Conservation (phyloP, 2,888 invertebrate species). For the Beris chalybata region DNA sequence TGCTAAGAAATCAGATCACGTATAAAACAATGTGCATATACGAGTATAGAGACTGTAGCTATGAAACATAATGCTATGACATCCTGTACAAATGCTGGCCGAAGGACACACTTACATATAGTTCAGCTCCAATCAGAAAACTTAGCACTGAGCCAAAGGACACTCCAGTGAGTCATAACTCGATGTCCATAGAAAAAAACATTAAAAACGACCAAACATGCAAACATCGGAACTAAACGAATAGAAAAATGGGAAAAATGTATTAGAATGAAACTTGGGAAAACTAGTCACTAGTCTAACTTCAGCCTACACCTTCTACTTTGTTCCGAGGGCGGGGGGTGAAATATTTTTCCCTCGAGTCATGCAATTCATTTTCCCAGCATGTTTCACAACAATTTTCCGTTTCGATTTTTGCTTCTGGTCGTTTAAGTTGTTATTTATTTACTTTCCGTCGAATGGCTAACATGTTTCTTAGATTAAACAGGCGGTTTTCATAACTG, state of each 20-base stretch:
- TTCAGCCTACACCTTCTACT: too few relatives aligned
- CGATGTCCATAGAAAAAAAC: constrained; percentile 3
- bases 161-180: constrained; percentile 11
- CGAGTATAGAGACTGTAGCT: not conserved
- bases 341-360: constrained; percentile 2
- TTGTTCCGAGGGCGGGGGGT: too few relatives aligned
- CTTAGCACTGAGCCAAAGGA: not conserved
- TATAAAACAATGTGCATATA: not conserved
- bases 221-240: constrained; percentile 8
- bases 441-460: too few relatives aligned
- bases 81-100: not conserved
- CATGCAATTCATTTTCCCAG: not conserved
- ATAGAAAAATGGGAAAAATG: not conserved
- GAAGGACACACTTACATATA: not conserved
- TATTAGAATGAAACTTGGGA: not conserved
- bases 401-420: too few relatives aligned
- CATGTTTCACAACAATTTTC: not conserved
- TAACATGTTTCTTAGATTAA: too few relatives aligned
- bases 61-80: not conserved
- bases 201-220: constrained; percentile 4
- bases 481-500: too few relatives aligned
- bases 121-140: constrained; percentile 2
- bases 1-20: constrained; percentile 12
- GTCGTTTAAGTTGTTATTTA: too few relatives aligned
- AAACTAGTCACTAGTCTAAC: too few relatives aligned